These are phyloP conservation scores for Phalacrocorax carbo DNA, from an alignment of 2,113 vertebrate species.

Conservation along the genomic window DNA sequence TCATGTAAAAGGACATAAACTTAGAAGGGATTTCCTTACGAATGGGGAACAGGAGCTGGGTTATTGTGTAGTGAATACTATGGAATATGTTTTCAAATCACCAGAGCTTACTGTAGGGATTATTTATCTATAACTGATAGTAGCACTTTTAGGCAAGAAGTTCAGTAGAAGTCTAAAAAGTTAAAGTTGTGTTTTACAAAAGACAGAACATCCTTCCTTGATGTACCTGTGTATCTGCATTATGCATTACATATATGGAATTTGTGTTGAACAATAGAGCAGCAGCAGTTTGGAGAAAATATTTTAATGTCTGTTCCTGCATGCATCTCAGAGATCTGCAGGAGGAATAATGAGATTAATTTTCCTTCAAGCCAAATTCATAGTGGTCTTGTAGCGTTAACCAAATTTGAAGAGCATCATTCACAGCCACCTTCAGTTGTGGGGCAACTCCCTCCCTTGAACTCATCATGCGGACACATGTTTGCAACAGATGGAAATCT, in stretches of 20 bases:
- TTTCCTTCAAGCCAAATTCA: not conserved
- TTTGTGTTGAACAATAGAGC: not conserved
- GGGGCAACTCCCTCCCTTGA: not conserved
- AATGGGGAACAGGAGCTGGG: not conserved
- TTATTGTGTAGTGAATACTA: not conserved
- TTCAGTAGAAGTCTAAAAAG: not conserved
- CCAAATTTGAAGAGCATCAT: not conserved
- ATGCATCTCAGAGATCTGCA: not conserved
- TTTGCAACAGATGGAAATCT: not conserved
- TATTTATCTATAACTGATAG: not conserved
- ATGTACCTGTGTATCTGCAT: not conserved
- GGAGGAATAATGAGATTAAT: not conserved
- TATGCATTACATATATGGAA: not conserved
- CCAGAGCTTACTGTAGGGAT: not conserved
- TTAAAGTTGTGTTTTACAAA: not conserved
- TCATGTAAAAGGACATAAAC: not conserved
- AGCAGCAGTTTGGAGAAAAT: not conserved
- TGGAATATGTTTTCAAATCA: not conserved
- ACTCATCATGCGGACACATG: rapidly evolving
- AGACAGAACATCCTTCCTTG: not conserved
- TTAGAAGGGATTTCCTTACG: not conserved
- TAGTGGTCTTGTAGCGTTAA: not conserved
- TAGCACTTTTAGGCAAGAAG: not conserved
- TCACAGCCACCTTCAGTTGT: not conserved
- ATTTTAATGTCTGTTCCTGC: not conserved